Base-by-base conservation (phyloP, 2,113 vertebrate genomes). In the Actenoides lindsayi region DNA sequence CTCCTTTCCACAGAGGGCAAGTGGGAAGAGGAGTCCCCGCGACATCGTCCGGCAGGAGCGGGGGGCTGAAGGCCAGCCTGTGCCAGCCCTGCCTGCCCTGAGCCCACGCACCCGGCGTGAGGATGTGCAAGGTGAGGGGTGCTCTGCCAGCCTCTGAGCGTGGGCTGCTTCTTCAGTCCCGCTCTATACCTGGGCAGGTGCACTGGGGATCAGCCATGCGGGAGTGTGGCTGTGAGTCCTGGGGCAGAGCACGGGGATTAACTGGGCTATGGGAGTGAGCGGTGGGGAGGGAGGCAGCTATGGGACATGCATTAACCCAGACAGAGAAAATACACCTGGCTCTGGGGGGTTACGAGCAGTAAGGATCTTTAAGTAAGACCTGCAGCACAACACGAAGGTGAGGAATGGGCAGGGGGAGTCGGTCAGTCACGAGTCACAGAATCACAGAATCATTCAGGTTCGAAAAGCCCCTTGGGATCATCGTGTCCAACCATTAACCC, bases 51-150 rank as follows among this genome's bases (percentile, higher is more conserved):
- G 96, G 83, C 65, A 94, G 94, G 6, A 65, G 68, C 0, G 7
- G 54, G 5, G 96, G 95, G 37, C 73, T 96, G 18, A 96, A 96
- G n/a, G 60, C 16, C 80, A n/a, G 6, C 48, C 89, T 96, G 94
- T 93, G 95, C 33, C 96, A 90, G 68, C 95, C 94, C 1, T 94
- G 95, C 82, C 84, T 96, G 92, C 90, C 96, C 94, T 97, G 44
- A 94, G 82, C 87, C 48, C 1, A 15, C 0, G 3, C 0, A 1
- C 21, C 20, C 71, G 1, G 4, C 16, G 41, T 1, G 30, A 8
- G 59, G 75, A 1, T 1, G 51, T 23, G 48, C 0, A 31, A 95
- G 92, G 94, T 95, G 91, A 92, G 93, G 39, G 14, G 59, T 5
- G 4, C 53, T 42, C 27, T 1, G 2, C 53, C 18, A 11, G 39